Percentiles rank a stretch among this genome's conserved stretches.
Conservation (phyloP, 2,888 invertebrate genomes). For the Girardia tigrina region DNA sequence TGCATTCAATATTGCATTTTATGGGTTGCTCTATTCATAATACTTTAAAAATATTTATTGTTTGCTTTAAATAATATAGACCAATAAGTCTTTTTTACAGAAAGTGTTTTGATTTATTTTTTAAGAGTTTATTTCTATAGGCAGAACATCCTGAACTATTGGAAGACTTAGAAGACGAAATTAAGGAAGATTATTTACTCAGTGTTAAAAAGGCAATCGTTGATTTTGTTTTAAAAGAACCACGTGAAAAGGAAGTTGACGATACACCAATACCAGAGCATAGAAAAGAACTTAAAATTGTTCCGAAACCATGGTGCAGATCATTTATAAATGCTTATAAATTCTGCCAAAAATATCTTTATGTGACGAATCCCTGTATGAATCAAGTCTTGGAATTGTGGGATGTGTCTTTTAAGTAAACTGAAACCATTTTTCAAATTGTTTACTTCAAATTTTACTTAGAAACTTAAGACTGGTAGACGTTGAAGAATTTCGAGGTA, state of each 20-base stretch:
- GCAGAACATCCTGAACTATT: constrained; percentile 45
- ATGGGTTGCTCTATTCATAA: no score
- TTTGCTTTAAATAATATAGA: no score
- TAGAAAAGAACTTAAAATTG: constrained; percentile 56
- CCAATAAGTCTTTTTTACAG: no score
- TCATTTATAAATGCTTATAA: constrained; percentile 52
- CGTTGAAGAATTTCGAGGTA: constrained; percentile 47
- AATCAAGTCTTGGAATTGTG: constrained; percentile 65
- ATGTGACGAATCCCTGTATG: constrained; percentile 68
- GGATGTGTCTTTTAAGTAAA: constrained; percentile 64
- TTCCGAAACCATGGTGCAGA: constrained; percentile 60
- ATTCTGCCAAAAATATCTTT: constrained; percentile 57
- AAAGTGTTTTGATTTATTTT: no score
- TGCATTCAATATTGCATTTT: no score
- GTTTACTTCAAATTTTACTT: background rate
- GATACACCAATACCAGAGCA: constrained; percentile 45
- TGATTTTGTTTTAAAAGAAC: constrained; percentile 74
- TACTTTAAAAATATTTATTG: no score
- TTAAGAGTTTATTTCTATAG: no score
- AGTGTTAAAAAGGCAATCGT: constrained; percentile 73
- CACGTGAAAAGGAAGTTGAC: constrained; percentile 51
- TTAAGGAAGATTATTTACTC: constrained; percentile 69
- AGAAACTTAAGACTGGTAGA: constrained; percentile 47
- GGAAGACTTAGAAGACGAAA: constrained; percentile 60
- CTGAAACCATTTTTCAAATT: background rate